Evolutionary conservation across 2,797 vertebrate species (phyloP).

Genomic region (Argentina silus): DNA sequence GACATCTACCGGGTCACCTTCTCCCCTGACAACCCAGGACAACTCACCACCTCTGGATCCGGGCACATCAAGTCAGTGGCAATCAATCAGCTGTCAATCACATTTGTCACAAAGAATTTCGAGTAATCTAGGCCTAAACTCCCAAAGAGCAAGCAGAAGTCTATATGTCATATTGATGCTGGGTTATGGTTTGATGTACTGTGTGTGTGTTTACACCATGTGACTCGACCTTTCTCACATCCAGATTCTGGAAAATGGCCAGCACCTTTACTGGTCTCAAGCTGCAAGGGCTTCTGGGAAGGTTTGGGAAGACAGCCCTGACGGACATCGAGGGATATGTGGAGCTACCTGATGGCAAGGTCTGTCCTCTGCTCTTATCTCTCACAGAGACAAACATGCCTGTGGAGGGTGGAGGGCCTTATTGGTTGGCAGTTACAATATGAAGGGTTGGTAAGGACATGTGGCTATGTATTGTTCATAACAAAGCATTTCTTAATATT

Average conservation of each 20-base stretch:
- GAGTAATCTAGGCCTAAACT: background rate
- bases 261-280: slow-evolving; percentile 90
- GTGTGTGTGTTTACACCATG: slow-evolving; percentile 59
- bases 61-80: slow-evolving; percentile 90
- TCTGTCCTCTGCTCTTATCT: slow-evolving; percentile 41
- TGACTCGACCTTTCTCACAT: background rate
- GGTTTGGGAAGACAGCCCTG: slow-evolving; percentile 87
- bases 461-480: too few species aligned
- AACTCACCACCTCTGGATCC: slow-evolving; percentile 86
- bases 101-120: background rate
- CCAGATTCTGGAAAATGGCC: slow-evolving; percentile 94
- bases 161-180: background rate
- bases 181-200: background rate
- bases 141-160: background rate
- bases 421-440: too few species aligned
- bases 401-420: too few species aligned
- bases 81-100: background rate
- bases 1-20: slow-evolving; percentile 90
- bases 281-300: slow-evolving; percentile 86
- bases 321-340: slow-evolving; percentile 88
- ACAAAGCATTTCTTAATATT: too few species aligned
- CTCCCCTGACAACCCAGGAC: slow-evolving; percentile 84
- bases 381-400: background rate
- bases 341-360: slow-evolving; percentile 93
- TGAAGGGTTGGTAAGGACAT: too few species aligned